phyloP scores from a whole-genome alignment of 2,888 invertebrate genomes.

The Philereme transversata region DNA sequence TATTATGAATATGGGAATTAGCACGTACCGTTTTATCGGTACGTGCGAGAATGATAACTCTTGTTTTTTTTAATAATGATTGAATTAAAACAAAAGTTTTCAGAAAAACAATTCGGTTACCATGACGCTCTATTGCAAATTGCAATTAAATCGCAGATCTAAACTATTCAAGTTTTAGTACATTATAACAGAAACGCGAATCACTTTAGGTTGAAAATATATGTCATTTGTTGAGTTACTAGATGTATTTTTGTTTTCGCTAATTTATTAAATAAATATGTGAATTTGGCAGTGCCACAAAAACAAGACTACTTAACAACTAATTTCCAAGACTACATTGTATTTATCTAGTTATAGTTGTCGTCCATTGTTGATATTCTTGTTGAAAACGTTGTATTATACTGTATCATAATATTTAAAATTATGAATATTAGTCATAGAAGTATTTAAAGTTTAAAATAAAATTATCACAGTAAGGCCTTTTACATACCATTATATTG shows the following conservation, averaged over 20 bases:
- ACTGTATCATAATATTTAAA: conserved; percentile 51
- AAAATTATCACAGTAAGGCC: background rate
- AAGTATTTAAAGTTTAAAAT: conserved; percentile 11
- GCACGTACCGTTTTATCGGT: no score
- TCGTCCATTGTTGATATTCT: conserved; percentile 83
- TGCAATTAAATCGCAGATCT: no score
- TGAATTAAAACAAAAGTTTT: no score
- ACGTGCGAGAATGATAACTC: no score
- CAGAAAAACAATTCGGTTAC: no score
- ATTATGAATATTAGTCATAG: conserved; percentile 24
- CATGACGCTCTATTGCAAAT: no score
- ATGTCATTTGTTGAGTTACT: background rate
- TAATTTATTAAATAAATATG: background rate
- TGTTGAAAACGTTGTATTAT: conserved; percentile 81
- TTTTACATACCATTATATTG: no score
- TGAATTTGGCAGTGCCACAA: background rate
- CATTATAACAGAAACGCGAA: no score
- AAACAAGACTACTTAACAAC: conserved; percentile 22
- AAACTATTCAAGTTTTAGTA: no score
- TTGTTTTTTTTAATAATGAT: no score
- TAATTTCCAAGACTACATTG: conserved; percentile 42
- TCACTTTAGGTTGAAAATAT: no score
- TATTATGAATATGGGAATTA: no score
- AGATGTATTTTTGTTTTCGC: background rate
- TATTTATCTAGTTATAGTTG: conserved; percentile 74